Base-by-base conservation (phyloP, 1,140 invertebrate species). In the Cydia splendana region DNA sequence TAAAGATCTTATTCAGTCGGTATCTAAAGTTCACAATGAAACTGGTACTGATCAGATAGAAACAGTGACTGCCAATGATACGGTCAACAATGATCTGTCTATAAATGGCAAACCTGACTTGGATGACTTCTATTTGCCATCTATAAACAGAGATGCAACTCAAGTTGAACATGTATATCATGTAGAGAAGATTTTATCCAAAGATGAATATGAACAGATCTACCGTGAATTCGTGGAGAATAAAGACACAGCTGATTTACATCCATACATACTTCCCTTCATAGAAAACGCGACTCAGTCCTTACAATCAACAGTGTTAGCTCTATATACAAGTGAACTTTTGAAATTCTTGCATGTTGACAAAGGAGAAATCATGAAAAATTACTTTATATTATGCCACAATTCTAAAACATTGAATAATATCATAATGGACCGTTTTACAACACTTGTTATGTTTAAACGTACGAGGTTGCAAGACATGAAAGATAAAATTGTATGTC, bases 61-160 rank as follows among this genome's bases (percentile, higher is more conserved):
- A 45, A 9, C 10, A 45, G 42, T 45, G 9, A 45, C 42, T 45
- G 10, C 42, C 9, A 45, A 45, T 45, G 42, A 45, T 45, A 10
- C 2, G 42, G 10, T 45, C 42, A 45, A 12, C 42, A 45, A 45
- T 45, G 7, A 45, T 45, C 42, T 45, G 1, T 9, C 42, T 12
- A n/a, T 10, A 51, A n/a, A 51, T 15, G 48, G 15, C 9, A n/a
- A n/a, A n/a, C 15, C 15, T 51, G 48, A 51, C 48, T 51, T 85
- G 1, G 89, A 93, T 67, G 88, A 93, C n/a, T 88, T 91, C 38
- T 92, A 93, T 65, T 83, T 93, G 81, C 91, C 91, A 6, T 78
- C 83, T 1, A 92, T 93, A 9, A 82, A 93, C 24, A 78, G 89
- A 57, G 78, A 45, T 45, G 48, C 48, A 15, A 4, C 13, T n/a